phyloP scores from a whole-genome alignment of 2,797 vertebrate genomes.

The Linurgus olivaceus region DNA sequence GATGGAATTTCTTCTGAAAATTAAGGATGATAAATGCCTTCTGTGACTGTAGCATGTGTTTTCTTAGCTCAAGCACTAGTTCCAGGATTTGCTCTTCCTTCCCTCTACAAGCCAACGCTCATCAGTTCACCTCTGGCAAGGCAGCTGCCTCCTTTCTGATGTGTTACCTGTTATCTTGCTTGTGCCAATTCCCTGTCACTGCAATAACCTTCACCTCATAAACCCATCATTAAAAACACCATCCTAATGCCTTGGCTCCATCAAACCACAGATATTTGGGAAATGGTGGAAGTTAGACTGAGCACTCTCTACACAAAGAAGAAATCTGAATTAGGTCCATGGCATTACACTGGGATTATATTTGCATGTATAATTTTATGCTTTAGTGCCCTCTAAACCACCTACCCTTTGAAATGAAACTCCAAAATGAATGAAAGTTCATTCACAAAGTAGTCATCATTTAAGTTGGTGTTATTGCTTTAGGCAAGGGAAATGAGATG shows the following conservation, averaged over 20 bases:
- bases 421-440: neutral
- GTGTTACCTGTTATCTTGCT: neutral
- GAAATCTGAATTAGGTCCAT: neutral
- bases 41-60: neutral
- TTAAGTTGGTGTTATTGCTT: neutral
- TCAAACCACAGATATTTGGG: neutral
- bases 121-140: neutral
- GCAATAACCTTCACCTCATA: neutral
- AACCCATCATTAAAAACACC: neutral
- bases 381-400: neutral
- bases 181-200: neutral
- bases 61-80: neutral
- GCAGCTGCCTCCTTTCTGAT: neutral
- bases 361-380: neutral
- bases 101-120: neutral
- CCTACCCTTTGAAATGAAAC: neutral
- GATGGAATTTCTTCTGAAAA: conserved; percentile 15
- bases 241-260: neutral
- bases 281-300: neutral
- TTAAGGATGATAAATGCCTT: neutral
- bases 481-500: neutral
- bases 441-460: neutral
- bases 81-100: neutral
- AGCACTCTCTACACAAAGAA: neutral
- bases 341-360: neutral